These are phyloP conservation scores for Ploceus nigricollis DNA, from an alignment of 2,113 vertebrate species.

Conservation along the genomic window DNA sequence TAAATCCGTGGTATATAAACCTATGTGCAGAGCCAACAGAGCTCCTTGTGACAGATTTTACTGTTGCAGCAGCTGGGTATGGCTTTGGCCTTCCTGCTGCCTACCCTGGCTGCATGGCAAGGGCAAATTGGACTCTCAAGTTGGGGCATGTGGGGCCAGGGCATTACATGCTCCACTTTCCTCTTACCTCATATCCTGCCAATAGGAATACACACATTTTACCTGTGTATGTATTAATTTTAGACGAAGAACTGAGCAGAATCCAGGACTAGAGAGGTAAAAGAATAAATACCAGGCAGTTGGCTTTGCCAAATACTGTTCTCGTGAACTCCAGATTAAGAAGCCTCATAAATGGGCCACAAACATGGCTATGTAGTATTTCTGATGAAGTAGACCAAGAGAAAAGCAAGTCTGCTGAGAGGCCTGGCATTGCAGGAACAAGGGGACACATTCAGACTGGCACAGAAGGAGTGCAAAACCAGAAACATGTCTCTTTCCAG, in stretches of 20 bases:
- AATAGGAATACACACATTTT: neutral
- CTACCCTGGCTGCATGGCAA: neutral
- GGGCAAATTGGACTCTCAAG: neutral
- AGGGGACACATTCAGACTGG: neutral
- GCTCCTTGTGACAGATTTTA: neutral
- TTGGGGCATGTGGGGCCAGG: neutral
- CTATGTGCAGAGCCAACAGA: neutral
- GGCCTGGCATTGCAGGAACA: neutral
- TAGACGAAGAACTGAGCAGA: neutral
- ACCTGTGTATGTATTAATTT: neutral
- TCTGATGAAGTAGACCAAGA: neutral
- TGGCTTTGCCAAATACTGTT: neutral
- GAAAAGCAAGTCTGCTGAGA: neutral
- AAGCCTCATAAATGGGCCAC: neutral
- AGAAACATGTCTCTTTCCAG: neutral
- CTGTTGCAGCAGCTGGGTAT: neutral
- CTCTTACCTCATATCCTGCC: neutral
- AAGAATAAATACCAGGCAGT: neutral
- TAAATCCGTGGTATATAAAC: neutral
- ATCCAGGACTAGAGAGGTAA: neutral
- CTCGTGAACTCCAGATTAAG: neutral
- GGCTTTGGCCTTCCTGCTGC: neutral
- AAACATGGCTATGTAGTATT: neutral
- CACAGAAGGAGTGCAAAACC: neutral
- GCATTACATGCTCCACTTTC: neutral